These are phyloP conservation scores for Nasonia longicornis DNA, from an alignment of 1,140 invertebrate species.

Conservation along the genomic window DNA sequence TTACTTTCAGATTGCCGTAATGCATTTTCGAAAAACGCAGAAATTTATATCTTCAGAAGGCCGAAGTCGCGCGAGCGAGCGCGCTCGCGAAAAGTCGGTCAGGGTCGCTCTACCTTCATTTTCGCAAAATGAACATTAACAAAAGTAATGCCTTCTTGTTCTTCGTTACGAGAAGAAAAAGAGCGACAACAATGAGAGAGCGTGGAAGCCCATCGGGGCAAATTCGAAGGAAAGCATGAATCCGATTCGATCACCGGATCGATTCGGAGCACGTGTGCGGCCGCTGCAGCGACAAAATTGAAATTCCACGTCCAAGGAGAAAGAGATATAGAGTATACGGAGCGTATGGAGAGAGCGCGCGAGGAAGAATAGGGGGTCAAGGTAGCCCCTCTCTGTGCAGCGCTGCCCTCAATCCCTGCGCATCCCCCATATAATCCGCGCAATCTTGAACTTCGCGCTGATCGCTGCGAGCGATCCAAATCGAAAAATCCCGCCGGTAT, in stretches of 20 bases:
- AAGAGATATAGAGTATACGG: background rate
- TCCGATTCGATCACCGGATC: background rate
- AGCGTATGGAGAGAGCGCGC: background rate
- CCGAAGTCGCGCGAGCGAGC: background rate
- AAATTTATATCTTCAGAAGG: conserved; percentile 25
- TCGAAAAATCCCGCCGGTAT: background rate
- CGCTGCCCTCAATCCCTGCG: conserved; percentile 18
- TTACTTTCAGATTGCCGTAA: background rate
- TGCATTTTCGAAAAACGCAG: conserved; percentile 16
- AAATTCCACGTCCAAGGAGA: conserved; percentile 14
- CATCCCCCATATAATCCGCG: conserved; percentile 26
- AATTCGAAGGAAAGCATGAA: background rate
- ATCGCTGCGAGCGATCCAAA: background rate
- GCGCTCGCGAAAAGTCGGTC: conserved; percentile 26
- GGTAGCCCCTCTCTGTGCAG: background rate
- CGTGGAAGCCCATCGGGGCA: background rate
- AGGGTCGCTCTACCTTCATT: conserved; percentile 32
- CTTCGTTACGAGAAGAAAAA: background rate
- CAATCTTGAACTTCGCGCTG: conserved; percentile 35
- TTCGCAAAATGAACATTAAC: conserved; percentile 24
- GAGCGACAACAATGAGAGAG: background rate
- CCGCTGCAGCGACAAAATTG: conserved; percentile 1
- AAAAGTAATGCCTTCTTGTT: background rate
- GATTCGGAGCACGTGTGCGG: background rate
- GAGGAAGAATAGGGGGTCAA: conserved; percentile 30